A percentile compares a stretch with the other conserved stretches of the same genome.
phyloP scores from a whole-genome alignment of 2,113 vertebrate genomes.

The Pteruthius melanotis region DNA sequence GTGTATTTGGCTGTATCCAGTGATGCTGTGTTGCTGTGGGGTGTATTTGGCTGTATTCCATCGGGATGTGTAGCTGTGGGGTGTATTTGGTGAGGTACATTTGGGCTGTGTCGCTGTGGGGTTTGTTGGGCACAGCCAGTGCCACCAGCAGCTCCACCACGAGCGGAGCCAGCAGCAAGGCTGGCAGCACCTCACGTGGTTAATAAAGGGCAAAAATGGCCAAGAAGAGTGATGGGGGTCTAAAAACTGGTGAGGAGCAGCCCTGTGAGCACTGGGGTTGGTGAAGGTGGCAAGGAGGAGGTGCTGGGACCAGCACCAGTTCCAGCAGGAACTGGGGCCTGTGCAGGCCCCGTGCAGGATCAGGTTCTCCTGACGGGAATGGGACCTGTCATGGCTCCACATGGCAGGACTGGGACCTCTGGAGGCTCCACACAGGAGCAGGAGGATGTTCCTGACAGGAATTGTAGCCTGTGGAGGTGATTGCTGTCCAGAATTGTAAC shows the following conservation, averaged over 20 bases:
- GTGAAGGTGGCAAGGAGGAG: neutral
- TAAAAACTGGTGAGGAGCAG: neutral
- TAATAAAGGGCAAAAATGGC: neutral
- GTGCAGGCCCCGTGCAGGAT: neutral
- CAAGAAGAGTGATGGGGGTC: neutral
- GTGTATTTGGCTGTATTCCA: fast-evolving
- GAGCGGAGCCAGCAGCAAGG: fast-evolving
- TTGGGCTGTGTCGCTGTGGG: neutral
- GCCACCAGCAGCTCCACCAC: fast-evolving
- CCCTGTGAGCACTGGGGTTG: neutral
- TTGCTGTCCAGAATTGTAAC: neutral
- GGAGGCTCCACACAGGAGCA: too few relatives aligned
- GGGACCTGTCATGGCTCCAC: neutral
- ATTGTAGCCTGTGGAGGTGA: neutral
- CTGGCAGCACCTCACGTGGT: fast-evolving
- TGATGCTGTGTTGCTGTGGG: neutral
- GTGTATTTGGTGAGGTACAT: too few relatives aligned
- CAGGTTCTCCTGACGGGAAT: fast-evolving
- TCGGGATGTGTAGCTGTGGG: neutral
- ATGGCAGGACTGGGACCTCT: too few relatives aligned
- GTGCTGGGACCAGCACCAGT: too few relatives aligned
- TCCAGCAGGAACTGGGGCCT: neutral
- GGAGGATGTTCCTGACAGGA: neutral
- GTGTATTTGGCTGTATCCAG: neutral
- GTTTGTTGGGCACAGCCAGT: fast-evolving